phyloP scores from a whole-genome alignment of 2,888 invertebrate genomes.

The Eilema sororculum region DNA sequence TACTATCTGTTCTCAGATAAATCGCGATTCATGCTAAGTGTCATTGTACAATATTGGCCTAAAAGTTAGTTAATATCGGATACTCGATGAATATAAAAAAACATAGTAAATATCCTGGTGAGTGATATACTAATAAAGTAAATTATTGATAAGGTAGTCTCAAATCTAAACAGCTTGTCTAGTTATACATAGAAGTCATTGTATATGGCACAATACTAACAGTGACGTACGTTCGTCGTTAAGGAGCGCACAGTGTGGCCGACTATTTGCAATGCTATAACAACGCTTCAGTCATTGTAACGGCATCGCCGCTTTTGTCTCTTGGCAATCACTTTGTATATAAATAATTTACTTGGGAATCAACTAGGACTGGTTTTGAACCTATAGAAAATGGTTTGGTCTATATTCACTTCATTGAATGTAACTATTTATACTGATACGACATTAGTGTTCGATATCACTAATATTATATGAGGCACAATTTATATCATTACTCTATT shows the following conservation, averaged over 20 bases:
- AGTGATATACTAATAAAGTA: too few relatives aligned
- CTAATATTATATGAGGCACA: neutral
- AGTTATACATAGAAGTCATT: neutral
- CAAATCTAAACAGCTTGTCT: neutral
- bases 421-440: too few relatives aligned
- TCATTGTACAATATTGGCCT: too few relatives aligned
- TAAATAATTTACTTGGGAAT: constrained; percentile 3
- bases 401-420: neutral
- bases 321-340: constrained; percentile 42
- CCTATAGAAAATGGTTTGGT: too few relatives aligned
- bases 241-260: constrained; percentile 51
- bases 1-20: too few relatives aligned
- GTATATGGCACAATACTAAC: constrained; percentile 40
- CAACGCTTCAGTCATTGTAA: constrained; percentile 52
- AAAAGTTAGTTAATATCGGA: too few relatives aligned
- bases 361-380: neutral
- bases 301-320: constrained; percentile 51
- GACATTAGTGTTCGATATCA: neutral
- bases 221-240: constrained; percentile 30
- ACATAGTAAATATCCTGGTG: too few relatives aligned
- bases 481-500: neutral
- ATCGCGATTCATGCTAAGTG: too few relatives aligned
- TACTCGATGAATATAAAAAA: too few relatives aligned
- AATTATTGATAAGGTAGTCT: too few relatives aligned
- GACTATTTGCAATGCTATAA: constrained; percentile 40